Evolutionary conservation across 2,888 invertebrate species (phyloP).

Genomic region (Phyto melanocephala): DNA sequence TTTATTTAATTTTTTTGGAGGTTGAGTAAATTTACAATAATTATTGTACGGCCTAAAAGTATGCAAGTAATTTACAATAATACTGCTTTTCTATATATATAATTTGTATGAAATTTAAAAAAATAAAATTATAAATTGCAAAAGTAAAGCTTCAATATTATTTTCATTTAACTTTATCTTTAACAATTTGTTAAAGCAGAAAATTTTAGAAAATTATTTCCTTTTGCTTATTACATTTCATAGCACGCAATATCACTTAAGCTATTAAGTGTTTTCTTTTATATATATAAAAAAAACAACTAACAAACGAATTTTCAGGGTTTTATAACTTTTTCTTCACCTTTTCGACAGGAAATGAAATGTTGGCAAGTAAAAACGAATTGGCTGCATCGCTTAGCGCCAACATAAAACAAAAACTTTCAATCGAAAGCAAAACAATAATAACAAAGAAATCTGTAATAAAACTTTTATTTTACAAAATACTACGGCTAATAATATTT

Average conservation of each 20-base stretch:
- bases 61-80: not conserved
- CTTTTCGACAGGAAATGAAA: not conserved
- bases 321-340: slow-evolving; percentile 39
- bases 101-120: too few species aligned
- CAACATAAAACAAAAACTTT: slow-evolving; percentile 26
- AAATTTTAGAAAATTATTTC: too few species aligned
- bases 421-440: not conserved
- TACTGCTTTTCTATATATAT: too few species aligned
- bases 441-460: slow-evolving; percentile 1
- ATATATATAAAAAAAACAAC: too few species aligned
- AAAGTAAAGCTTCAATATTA: too few species aligned
- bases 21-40: not conserved
- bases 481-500: not conserved
- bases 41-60: not conserved
- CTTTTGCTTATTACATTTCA: slow-evolving; percentile 28
- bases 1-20: too few species aligned
- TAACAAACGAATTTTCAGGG: slow-evolving; percentile 38
- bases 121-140: too few species aligned
- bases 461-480: slow-evolving; percentile 40
- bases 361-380: slow-evolving; percentile 30
- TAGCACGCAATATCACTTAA: slow-evolving; percentile 61
- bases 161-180: too few species aligned
- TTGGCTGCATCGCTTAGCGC: slow-evolving; percentile 25
- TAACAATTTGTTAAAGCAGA: too few species aligned
- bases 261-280: slow-evolving; percentile 55